phyloP scores from a whole-genome alignment of 2,888 invertebrate species.

The Nemurella pictetii region DNA sequence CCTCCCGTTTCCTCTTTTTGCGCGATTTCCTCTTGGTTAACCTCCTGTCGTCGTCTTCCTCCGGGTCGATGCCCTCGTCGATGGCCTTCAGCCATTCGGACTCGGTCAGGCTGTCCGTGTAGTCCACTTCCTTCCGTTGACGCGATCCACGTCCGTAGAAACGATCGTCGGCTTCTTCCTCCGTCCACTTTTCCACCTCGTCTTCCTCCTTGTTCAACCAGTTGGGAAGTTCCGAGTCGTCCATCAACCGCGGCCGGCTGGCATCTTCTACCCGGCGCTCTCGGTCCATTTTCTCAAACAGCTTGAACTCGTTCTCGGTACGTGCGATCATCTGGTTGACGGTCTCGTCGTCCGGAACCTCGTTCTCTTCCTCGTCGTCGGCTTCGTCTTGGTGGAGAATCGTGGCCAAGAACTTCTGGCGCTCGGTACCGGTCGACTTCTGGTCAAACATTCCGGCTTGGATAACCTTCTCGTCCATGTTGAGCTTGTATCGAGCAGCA shows the following conservation, averaged over 20 bases:
- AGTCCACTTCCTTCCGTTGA: slow-evolving; percentile 61
- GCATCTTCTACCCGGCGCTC: slow-evolving; percentile 57
- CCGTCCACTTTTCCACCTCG: slow-evolving; percentile 44
- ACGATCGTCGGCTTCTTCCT: slow-evolving; percentile 50
- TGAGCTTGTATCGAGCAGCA: slow-evolving; percentile 65
- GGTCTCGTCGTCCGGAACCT: slow-evolving; percentile 67
- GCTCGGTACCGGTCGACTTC: slow-evolving; percentile 63
- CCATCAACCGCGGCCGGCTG: slow-evolving; percentile 60
- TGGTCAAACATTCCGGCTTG: slow-evolving; percentile 70
- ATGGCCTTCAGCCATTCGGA: slow-evolving; percentile 60
- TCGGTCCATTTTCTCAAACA: slow-evolving; percentile 60
- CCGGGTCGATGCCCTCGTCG: slow-evolving; percentile 44
- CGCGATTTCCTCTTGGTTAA: slow-evolving; percentile 43
- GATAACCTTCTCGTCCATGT: slow-evolving; percentile 68
- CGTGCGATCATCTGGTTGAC: slow-evolving; percentile 68
- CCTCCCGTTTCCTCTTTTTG: slow-evolving; percentile 44
- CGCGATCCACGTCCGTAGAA: slow-evolving; percentile 57
- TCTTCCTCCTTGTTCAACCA: slow-evolving; percentile 54
- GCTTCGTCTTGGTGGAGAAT: slow-evolving; percentile 59
- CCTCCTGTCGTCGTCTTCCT: slow-evolving; percentile 45
- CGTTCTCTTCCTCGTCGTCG: slow-evolving; percentile 62
- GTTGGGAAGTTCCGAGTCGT: slow-evolving; percentile 61
- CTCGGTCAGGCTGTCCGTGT: slow-evolving; percentile 62
- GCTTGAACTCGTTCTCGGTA: slow-evolving; percentile 62
- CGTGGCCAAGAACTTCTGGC: slow-evolving; percentile 60